Evolutionary conservation across 2,797 vertebrate genomes (phyloP).

Genomic region (Epinephelus awoara): DNA sequence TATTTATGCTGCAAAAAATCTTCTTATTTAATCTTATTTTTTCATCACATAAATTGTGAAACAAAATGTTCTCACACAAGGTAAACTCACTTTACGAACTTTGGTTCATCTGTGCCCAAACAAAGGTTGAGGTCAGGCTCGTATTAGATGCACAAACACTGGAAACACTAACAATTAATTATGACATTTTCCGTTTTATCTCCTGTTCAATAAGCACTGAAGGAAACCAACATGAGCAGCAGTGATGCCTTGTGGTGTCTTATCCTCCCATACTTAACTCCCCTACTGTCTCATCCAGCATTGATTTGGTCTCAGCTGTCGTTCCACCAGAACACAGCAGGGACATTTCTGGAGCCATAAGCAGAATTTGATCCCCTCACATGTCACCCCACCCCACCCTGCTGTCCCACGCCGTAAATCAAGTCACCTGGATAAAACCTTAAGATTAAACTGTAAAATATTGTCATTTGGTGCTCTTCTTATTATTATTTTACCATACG

Average conservation of each 20-base stretch:
- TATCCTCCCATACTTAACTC: conserved; percentile 2
- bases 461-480: background rate
- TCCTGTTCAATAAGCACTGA: conserved; percentile 8
- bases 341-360: conserved; percentile 65
- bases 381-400: conserved; percentile 4
- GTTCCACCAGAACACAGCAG: conserved; percentile 44
- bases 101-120: background rate
- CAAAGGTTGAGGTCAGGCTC: background rate
- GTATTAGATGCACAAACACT: background rate
- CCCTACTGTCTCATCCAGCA: conserved; percentile 53
- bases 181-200: background rate
- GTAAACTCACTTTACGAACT: background rate
- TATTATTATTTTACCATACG: background rate
- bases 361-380: conserved; percentile 71
- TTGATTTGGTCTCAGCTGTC: conserved; percentile 79
- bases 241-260: conserved; percentile 9
- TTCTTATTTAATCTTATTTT: background rate
- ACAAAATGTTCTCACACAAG: background rate
- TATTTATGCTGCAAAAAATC: background rate
- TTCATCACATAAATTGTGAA: background rate
- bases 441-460: background rate
- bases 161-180: background rate
- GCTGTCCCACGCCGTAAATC: conserved; percentile 35
- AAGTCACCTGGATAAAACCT: conserved; percentile 29
- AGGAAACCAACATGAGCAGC: conserved; percentile 28